Evolutionary conservation across 2,888 invertebrate species (phyloP).

Genomic region (Dryadula phaetusa): DNA sequence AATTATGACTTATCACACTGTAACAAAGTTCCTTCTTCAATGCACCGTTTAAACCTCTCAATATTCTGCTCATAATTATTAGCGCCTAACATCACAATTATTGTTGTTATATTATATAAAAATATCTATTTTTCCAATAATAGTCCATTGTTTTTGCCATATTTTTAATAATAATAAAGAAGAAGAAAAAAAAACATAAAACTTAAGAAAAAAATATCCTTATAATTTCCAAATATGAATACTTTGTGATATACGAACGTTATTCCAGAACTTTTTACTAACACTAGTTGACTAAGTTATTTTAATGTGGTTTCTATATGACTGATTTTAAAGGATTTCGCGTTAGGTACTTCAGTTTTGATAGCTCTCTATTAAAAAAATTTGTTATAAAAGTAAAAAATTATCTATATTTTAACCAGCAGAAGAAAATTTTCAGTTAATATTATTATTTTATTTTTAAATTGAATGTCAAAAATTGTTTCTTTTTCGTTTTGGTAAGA

Average conservation of each 20-base stretch:
- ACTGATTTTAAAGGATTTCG: conserved; percentile 52
- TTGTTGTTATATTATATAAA: conserved; percentile 22
- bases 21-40: conserved; percentile 24
- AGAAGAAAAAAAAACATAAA: conserved; percentile 6
- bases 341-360: conserved; percentile 49
- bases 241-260: conserved; percentile 54
- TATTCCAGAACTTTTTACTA: conserved; percentile 53
- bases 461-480: background rate
- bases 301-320: conserved; percentile 51
- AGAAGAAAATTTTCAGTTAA: background rate
- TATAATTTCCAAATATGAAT: conserved; percentile 43
- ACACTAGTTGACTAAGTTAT: conserved; percentile 51
- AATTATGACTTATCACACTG: background rate
- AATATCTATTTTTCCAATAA: conserved; percentile 42
- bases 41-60: conserved; percentile 15
- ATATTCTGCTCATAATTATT: conserved; percentile 19
- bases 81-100: conserved; percentile 25
- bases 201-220: conserved; percentile 32
- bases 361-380: conserved; percentile 67
- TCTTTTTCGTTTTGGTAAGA: background rate
- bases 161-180: conserved; percentile 30
- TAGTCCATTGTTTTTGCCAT: conserved; percentile 34
- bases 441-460: background rate
- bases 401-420: background rate
- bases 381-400: background rate